phyloP scores from a whole-genome alignment of 2,113 vertebrate species.

The Pachycephala philippinensis region DNA sequence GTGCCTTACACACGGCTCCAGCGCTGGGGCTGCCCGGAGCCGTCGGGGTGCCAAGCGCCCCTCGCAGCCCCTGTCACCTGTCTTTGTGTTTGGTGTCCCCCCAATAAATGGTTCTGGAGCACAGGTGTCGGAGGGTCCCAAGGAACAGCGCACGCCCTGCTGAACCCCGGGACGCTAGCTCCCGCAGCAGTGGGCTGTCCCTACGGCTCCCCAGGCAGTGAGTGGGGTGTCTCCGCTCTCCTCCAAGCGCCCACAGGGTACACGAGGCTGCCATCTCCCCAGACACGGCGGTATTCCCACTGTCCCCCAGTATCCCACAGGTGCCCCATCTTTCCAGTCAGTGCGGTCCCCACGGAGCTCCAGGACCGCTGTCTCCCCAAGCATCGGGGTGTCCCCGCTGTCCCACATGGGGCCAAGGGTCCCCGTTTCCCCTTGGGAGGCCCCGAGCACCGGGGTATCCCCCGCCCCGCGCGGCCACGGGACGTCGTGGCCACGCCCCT shows the following conservation, averaged over 20 bases:
- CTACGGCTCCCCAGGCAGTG: fast-evolving
- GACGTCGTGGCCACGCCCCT: fast-evolving
- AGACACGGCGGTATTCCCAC: fast-evolving
- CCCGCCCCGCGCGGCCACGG: background rate
- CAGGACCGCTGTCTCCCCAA: background rate
- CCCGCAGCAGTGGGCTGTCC: no score
- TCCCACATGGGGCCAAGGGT: fast-evolving
- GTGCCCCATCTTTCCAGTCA: fast-evolving
- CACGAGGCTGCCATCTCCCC: background rate
- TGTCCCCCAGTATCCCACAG: background rate
- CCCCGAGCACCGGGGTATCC: no score
- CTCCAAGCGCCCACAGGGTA: background rate
- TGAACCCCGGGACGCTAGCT: fast-evolving
- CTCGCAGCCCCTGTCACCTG: fast-evolving
- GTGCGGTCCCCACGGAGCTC: background rate
- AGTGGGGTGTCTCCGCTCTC: no score
- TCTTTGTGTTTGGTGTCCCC: background rate
- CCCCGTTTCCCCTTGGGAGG: no score
- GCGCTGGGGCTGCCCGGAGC: background rate
- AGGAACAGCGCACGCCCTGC: no score
- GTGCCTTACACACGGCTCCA: background rate
- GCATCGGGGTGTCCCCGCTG: fast-evolving
- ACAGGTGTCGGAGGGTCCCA: background rate
- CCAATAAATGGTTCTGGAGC: background rate
- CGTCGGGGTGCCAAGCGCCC: fast-evolving